Percentiles rank a stretch among this genome's conserved stretches.
phyloP scores from a whole-genome alignment of 2,113 vertebrate genomes.

The Theropithecus gelada region DNA sequence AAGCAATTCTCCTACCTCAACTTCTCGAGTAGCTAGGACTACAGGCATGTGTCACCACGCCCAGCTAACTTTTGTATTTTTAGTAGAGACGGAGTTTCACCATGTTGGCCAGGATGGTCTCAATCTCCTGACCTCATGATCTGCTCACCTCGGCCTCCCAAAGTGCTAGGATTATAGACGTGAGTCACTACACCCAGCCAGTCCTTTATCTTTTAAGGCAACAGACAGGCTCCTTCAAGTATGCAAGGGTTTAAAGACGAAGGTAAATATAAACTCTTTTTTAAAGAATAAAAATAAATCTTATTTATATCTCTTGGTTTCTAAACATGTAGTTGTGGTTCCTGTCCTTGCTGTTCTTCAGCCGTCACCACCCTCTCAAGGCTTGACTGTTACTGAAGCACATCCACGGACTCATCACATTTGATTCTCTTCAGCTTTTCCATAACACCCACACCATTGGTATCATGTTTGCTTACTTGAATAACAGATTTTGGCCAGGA shows the following conservation, averaged over 20 bases:
- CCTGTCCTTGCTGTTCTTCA: background rate
- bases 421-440: accelerated
- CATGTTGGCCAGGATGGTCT: too few relatives aligned
- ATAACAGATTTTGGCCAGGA: constrained; percentile 89
- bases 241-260: background rate
- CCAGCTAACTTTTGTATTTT: too few relatives aligned
- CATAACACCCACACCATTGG: constrained; percentile 30
- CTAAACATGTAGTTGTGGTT: background rate
- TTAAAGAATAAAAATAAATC: background rate
- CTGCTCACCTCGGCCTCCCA: too few relatives aligned
- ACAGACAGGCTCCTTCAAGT: background rate
- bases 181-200: too few relatives aligned
- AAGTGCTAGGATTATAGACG: too few relatives aligned
- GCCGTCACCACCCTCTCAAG: background rate
- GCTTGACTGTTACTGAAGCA: background rate
- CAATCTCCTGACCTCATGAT: too few relatives aligned
- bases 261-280: background rate
- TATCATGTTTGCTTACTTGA: constrained; percentile 87
- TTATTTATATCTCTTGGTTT: background rate
- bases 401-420: accelerated
- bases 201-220: background rate
- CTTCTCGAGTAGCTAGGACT: too few relatives aligned
- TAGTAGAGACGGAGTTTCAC: too few relatives aligned
- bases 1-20: too few relatives aligned
- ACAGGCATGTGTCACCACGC: too few relatives aligned